Evolutionary conservation across 1,140 invertebrate genomes (phyloP).

Genomic region (Lutraria rhynchaena): DNA sequence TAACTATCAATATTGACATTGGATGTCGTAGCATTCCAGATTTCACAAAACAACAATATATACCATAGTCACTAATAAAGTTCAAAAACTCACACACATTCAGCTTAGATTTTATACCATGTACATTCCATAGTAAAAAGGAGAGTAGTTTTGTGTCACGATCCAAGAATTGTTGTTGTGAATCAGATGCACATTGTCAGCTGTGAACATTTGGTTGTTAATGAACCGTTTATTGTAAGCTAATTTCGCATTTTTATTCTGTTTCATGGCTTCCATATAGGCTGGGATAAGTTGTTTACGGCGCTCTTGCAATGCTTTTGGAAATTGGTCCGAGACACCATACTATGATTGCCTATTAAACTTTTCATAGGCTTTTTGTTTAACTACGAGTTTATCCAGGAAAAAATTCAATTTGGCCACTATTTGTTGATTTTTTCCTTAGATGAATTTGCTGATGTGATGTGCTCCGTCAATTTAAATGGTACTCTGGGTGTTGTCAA

Average conservation of each 20-base stretch:
- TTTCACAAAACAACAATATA: slow-evolving; percentile 16
- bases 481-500: neutral
- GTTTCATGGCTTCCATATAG: neutral
- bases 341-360: neutral
- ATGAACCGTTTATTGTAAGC: neutral
- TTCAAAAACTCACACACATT: slow-evolving; percentile 28
- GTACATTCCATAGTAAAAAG: too few relatives aligned
- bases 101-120: slow-evolving; percentile 18
- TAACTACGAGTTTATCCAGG: neutral
- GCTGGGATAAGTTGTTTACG: neutral
- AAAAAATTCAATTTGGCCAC: slow-evolving; percentile 6
- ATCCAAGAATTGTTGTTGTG: neutral
- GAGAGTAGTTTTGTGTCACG: slow-evolving; percentile 3
- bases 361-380: neutral
- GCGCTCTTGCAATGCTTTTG: neutral
- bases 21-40: too few relatives aligned
- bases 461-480: slow-evolving; percentile 11
- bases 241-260: neutral
- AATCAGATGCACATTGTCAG: neutral
- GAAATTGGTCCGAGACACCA: slow-evolving; percentile 1
- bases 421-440: neutral
- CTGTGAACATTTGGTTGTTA: too few relatives aligned
- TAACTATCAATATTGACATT: slow-evolving; percentile 28
- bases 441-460: neutral
- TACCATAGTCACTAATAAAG: slow-evolving; percentile 16